Conservation (phyloP, 2,113 vertebrate genomes). For the Calyptomena viridis region DNA sequence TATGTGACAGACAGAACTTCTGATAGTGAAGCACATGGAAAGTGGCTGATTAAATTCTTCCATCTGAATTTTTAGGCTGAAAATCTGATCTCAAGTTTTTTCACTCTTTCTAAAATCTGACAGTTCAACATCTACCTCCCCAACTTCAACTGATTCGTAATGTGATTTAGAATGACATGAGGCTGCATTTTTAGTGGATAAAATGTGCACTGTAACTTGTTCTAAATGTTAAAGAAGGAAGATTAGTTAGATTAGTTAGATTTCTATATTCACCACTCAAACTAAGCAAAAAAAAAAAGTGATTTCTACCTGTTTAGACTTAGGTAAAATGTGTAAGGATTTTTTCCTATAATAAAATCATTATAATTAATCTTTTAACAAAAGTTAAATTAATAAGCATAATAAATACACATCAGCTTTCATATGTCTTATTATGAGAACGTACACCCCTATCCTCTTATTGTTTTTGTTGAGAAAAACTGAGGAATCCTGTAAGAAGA, state of each 20-base stretch:
- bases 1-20: conserved; percentile 70
- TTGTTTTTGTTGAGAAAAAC: conserved; percentile 59
- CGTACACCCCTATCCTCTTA: conserved; percentile 13
- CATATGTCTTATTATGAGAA: conserved; percentile 43
- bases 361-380: conserved; percentile 54
- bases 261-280: conserved; percentile 48
- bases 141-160: conserved; percentile 63
- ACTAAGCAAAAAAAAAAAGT: conserved; percentile 33
- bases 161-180: conserved; percentile 67
- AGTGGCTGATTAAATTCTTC: conserved; percentile 72
- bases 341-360: not conserved
- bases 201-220: conserved; percentile 52
- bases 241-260: conserved; percentile 57
- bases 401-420: conserved; percentile 62
- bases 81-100: conserved; percentile 70
- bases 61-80: conserved; percentile 67
- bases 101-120: conserved; percentile 64
- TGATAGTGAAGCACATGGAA: conserved; percentile 68
- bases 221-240: conserved; percentile 51
- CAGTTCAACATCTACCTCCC: conserved; percentile 64
- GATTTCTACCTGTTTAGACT: conserved; percentile 41
- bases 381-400: conserved; percentile 68
- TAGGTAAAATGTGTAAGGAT: conserved; percentile 4
- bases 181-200: conserved; percentile 47
- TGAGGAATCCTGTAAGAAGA: conserved; percentile 44